These are phyloP conservation scores for Minunthozetes semirufus DNA, from an alignment of 2,888 invertebrate species.

Conservation along the genomic window DNA sequence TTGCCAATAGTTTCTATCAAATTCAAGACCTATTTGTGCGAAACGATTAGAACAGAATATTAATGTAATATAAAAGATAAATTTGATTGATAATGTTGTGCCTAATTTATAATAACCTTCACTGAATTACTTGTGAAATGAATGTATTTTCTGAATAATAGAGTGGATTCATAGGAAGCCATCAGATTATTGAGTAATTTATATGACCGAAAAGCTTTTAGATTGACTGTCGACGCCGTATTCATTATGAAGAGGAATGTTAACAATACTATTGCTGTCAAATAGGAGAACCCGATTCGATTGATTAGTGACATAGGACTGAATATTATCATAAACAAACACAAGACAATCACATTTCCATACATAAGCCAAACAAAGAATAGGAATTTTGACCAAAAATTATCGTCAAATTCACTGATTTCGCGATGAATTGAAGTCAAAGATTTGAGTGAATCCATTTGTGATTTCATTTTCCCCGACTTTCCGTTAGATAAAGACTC, in stretches of 20 bases:
- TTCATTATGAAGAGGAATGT: not conserved
- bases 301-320: not conserved
- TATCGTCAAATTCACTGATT: not conserved
- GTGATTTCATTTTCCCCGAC: not conserved
- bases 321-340: not conserved
- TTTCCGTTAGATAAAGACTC: not conserved
- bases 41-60: not conserved
- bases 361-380: not conserved
- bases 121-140: not conserved
- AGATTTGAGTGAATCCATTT: not conserved
- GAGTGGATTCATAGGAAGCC: not conserved
- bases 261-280: not conserved
- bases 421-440: not conserved
- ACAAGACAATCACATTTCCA: not conserved
- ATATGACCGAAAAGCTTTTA: not conserved
- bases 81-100: not conserved
- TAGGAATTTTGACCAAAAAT: not conserved
- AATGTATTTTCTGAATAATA: not conserved
- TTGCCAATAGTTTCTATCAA: not conserved
- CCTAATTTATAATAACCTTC: no score
- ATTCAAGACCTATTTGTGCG: not conserved
- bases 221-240: not conserved
- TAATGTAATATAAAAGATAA: not conserved
- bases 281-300: not conserved
- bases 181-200: not conserved